Conservation (phyloP, 1,140 invertebrate species). For the Galendromus occidentalis region DNA sequence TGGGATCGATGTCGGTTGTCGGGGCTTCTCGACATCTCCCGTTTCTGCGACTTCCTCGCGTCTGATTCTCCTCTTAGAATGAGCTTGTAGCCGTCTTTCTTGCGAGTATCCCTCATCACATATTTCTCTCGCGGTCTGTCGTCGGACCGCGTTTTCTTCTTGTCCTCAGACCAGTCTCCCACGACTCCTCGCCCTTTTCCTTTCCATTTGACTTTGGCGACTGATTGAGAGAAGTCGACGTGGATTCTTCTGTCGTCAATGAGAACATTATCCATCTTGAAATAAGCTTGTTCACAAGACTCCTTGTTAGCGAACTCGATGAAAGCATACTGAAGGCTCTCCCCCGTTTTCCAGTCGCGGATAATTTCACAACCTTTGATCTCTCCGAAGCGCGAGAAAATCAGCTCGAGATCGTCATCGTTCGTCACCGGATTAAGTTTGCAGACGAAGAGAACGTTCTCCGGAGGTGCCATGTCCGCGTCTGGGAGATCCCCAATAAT, state of each 20-base stretch:
- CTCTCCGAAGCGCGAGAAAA: conserved; percentile 88
- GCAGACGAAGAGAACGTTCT: conserved; percentile 98
- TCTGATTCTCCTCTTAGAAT: conserved; percentile 13
- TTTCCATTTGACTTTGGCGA: conserved; percentile 70
- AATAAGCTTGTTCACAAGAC: conserved; percentile 92
- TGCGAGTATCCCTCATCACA: conserved; percentile 12
- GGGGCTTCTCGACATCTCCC: neutral
- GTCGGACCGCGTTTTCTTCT: neutral
- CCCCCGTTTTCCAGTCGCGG: conserved; percentile 68
- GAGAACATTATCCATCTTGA: conserved; percentile 99
- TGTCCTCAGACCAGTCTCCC: conserved; percentile 20
- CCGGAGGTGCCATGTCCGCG: conserved; percentile 88
- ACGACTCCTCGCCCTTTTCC: conserved; percentile 23
- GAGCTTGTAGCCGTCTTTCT: conserved; percentile 13
- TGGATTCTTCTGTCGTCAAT: conserved; percentile 97
- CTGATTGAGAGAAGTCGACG: conserved; percentile 97
- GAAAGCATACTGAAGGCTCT: conserved; percentile 97
- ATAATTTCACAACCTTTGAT: conserved; percentile 93
- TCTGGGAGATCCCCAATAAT: conserved; percentile 95
- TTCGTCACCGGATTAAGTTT: conserved; percentile 98
- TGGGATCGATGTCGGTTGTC: too few relatives aligned
- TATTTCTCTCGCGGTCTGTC: neutral
- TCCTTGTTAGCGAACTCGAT: conserved; percentile 85
- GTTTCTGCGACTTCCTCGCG: neutral
- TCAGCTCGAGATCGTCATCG: conserved; percentile 91